Conservation (phyloP, 2,888 invertebrate species). For the Caenorhabditis sinica region DNA sequence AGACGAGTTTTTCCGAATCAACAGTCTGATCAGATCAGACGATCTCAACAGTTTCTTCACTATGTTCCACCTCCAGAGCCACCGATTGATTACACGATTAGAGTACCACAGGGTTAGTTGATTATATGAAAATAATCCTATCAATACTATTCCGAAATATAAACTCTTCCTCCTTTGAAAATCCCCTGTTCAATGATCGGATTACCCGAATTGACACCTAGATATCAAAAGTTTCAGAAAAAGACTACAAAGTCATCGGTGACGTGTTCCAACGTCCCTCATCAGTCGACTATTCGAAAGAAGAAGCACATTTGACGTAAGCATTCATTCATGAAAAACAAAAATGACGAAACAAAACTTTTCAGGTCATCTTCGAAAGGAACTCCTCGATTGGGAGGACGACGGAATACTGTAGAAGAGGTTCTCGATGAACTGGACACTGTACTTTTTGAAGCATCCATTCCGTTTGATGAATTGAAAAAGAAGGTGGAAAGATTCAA, state of each 20-base stretch:
- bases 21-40: constrained; percentile 48
- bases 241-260: constrained; percentile 59
- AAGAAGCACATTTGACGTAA: constrained; percentile 59
- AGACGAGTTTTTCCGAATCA: constrained; percentile 58
- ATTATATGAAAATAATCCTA: not conserved
- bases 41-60: constrained; percentile 51
- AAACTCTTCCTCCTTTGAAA: not conserved
- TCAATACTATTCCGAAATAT: not conserved
- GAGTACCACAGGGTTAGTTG: constrained; percentile 53
- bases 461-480: constrained; percentile 64
- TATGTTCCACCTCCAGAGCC: constrained; percentile 63
- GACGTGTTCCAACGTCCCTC: constrained; percentile 65
- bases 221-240: constrained; percentile 40
- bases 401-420: constrained; percentile 62
- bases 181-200: not conserved
- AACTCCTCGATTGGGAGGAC: constrained; percentile 50
- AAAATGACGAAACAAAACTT: not conserved
- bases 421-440: constrained; percentile 64
- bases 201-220: not conserved
- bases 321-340: not conserved
- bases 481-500: constrained; percentile 67
- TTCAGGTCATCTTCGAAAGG: constrained; percentile 57
- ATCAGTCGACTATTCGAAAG: constrained; percentile 59
- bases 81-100: constrained; percentile 66
- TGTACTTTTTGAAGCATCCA: constrained; percentile 62